Conservation (phyloP, 2,113 vertebrate species). For the Hyla sarda region DNA sequence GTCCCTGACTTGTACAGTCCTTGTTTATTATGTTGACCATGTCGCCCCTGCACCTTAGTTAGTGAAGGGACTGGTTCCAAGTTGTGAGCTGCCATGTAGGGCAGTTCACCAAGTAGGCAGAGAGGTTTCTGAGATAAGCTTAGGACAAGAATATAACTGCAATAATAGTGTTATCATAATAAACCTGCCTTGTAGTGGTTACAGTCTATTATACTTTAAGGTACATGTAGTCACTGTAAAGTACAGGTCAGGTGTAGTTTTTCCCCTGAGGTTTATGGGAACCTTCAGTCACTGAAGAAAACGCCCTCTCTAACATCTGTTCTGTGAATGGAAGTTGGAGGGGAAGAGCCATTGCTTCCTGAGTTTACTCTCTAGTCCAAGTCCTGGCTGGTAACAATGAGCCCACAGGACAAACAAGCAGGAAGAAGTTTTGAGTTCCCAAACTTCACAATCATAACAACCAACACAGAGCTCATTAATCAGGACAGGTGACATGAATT, state of each 20-base stretch:
- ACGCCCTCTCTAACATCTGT: rapidly evolving
- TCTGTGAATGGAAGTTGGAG: not conserved
- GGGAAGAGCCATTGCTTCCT: constrained; percentile 33
- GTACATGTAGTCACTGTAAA: not conserved
- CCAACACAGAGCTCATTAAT: constrained; percentile 36
- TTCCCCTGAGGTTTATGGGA: constrained; percentile 44
- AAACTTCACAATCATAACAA: too few relatives aligned
- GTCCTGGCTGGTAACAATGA: constrained; percentile 29
- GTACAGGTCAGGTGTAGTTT: not conserved
- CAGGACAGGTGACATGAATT: constrained; percentile 31
- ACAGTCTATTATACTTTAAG: too few relatives aligned
- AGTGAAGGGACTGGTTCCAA: too few relatives aligned
- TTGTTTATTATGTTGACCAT: too few relatives aligned
- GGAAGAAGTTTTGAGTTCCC: constrained; percentile 26
- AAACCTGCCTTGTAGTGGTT: not conserved
- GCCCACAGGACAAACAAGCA: constrained; percentile 24
- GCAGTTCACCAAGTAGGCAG: too few relatives aligned
- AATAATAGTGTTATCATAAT: not conserved
- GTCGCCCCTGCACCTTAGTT: too few relatives aligned
- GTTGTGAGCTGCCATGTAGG: too few relatives aligned
- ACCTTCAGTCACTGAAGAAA: not conserved
- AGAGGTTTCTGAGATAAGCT: too few relatives aligned
- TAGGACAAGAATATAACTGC: too few relatives aligned
- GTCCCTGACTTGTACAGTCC: too few relatives aligned
- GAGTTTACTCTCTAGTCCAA: rapidly evolving